Base-by-base conservation (phyloP, 2,888 invertebrate species). In the Clivina fossor region DNA sequence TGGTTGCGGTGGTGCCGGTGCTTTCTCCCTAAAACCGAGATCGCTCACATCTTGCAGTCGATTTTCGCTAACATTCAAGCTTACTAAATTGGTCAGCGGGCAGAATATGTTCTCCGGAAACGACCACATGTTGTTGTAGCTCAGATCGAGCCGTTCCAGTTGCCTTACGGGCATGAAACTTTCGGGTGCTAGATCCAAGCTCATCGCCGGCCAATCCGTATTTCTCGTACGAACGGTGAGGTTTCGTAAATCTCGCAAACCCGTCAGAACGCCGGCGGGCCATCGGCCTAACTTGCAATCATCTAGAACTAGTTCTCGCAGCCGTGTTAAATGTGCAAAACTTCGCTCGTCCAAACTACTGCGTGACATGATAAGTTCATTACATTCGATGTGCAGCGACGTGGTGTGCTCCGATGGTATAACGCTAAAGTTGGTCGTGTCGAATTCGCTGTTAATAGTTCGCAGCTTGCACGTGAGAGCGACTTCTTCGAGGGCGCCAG, bases 101-200 rank as follows among this genome's bases (percentile, higher is more conserved):
- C 93, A 93, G 74, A 93, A 93, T 60, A 91, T 79, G 68, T 86
- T 86, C 67, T 89, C 89, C 18, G 92, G 91, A 71, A 93, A 83
- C 50, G 89, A 88, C 90, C 90, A 91, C 69, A 93, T 90, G 72
- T 92, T 92, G 73, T 93, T 92, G 68, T 85, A 85, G 69, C 90
- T 91, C 62, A 93, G 77, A 71, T 93, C 93, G 61, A 93, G 79
- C 64, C 87, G 81, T 74, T 92, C 92, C 65, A 93, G 78, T 71
- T 90, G 88, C 59, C 85, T 80, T 56, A 88, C 85, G 57, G 84
- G 83, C 57, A 82, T 78, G 73, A 92, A 91, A 66, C 89, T 88
- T 62, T 88, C 86, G 28, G 82, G 78, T 65, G 88, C 86, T 66
- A 93, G 82, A 73, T 92, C 90, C 69, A 93, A 80, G 67, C 86